phyloP scores from a whole-genome alignment of 1,140 invertebrate species.

The Geopemphigus sp. region DNA sequence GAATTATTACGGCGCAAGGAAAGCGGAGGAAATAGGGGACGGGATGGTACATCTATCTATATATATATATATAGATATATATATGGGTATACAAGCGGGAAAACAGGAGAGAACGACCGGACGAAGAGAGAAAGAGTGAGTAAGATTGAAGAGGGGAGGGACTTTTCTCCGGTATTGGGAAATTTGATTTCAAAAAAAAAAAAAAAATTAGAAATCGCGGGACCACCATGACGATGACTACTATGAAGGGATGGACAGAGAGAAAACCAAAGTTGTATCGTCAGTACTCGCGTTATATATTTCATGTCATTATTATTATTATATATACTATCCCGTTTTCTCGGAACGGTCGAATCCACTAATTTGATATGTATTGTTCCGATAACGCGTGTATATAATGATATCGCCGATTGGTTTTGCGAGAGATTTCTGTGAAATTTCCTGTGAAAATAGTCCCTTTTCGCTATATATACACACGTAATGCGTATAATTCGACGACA shows the following conservation, averaged over 20 bases:
- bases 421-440: too few species aligned
- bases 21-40: not conserved
- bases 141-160: too few species aligned
- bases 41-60: too few species aligned
- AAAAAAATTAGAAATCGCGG: conserved; percentile 28
- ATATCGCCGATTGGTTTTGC: not conserved
- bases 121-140: not conserved
- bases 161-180: not conserved
- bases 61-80: too few species aligned
- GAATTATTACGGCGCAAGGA: conserved; percentile 28
- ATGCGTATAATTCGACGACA: too few species aligned
- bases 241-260: too few species aligned
- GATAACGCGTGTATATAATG: not conserved
- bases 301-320: not conserved
- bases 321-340: not conserved
- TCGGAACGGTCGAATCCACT: not conserved
- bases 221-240: too few species aligned
- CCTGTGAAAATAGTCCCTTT: too few species aligned
- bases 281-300: not conserved
- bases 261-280: too few species aligned
- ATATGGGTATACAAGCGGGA: not conserved
- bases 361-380: conserved; percentile 12
- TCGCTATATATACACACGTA: too few species aligned
- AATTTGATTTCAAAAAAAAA: conserved; percentile 31
- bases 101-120: not conserved